Evolutionary conservation across 2,888 invertebrate genomes (phyloP).

Genomic region (Scrobipalpa costella): DNA sequence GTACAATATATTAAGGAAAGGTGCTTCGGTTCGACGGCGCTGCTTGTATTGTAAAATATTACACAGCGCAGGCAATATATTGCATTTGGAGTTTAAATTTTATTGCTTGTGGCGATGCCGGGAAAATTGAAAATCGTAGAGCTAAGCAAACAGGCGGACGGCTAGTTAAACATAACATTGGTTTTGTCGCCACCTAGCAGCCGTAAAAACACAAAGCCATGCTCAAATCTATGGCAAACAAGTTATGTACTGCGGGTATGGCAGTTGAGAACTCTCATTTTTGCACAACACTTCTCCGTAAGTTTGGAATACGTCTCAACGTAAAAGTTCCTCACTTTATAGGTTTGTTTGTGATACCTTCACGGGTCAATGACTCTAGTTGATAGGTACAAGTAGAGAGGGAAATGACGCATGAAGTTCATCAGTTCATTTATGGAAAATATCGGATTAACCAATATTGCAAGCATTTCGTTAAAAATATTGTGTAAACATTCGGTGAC

Average conservation of each 20-base stretch:
- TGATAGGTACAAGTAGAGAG: background rate
- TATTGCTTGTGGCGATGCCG: constrained; percentile 7
- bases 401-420: background rate
- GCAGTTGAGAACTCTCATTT: constrained; percentile 8
- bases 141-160: constrained; percentile 1
- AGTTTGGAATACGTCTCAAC: constrained; percentile 11
- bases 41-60: constrained; percentile 17
- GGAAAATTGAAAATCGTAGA: constrained; percentile 16
- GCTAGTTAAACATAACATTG: constrained; percentile 24
- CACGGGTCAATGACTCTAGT: constrained; percentile 16
- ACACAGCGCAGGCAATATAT: constrained; percentile 19
- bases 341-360: constrained; percentile 27
- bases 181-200: constrained; percentile 13
- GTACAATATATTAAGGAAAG: constrained; percentile 1
- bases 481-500: background rate
- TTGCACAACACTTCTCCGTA: background rate
- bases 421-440: background rate
- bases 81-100: constrained; percentile 18
- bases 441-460: background rate
- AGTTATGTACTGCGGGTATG: no score
- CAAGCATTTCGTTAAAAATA: background rate
- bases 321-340: constrained; percentile 23
- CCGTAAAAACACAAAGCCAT: constrained; percentile 17
- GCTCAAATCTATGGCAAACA: background rate
- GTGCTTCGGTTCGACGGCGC: constrained; percentile 1